Evolutionary conservation across 2,888 invertebrate genomes (phyloP).

Genomic region (Cyrtodaria siliqua): DNA sequence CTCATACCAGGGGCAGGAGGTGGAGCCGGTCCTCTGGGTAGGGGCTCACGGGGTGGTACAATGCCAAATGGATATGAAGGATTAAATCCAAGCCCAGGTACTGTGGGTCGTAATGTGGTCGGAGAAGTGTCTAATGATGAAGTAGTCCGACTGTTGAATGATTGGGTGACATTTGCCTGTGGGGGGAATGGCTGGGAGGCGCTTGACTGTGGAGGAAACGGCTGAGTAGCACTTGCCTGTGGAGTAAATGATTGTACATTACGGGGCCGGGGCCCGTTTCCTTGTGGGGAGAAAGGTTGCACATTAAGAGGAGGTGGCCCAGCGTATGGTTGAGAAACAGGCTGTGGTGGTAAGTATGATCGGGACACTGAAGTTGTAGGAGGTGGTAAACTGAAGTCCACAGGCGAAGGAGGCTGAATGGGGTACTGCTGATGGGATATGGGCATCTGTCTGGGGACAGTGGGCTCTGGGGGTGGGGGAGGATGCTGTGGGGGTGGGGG

Average conservation of each 20-base stretch:
- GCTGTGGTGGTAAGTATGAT: constrained; percentile 30
- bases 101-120: too few species aligned
- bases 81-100: neutral
- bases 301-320: too few species aligned
- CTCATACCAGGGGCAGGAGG: constrained; percentile 8
- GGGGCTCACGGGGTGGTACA: neutral
- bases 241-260: too few species aligned
- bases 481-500: constrained; percentile 47
- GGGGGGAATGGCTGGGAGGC: too few species aligned
- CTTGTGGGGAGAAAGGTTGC: neutral
- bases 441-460: constrained; percentile 16
- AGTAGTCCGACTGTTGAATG: too few species aligned
- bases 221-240: too few species aligned
- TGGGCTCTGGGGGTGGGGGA: constrained; percentile 38
- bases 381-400: constrained; percentile 44
- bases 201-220: too few species aligned
- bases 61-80: constrained; percentile 22
- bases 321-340: constrained; percentile 18
- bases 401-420: constrained; percentile 48
- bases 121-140: too few species aligned
- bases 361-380: constrained; percentile 36
- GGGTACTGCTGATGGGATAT: constrained; percentile 30
- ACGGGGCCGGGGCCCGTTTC: too few species aligned
- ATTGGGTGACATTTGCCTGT: too few species aligned
- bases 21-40: constrained; percentile 12